Evolutionary conservation across 2,888 invertebrate species (phyloP), one percentile per base, ranked within the genome.

Genomic region (Choristoneura rosaceana): DNA sequence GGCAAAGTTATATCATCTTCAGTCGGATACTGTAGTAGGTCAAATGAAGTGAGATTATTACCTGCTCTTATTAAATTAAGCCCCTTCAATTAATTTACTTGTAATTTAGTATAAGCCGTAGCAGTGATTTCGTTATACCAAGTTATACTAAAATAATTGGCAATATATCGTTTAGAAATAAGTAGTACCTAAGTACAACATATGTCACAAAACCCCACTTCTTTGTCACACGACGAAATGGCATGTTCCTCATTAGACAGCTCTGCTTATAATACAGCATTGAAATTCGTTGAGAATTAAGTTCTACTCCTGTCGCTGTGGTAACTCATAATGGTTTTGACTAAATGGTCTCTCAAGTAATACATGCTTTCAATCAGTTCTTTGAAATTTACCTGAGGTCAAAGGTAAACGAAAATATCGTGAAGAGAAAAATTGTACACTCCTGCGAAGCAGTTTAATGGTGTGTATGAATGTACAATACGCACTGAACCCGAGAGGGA

Each of bases 1-100:
- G 41, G 55, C 34, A 17, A 25, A 17, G 58, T 69, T 38, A 58
- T 34, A 55, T 17, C 38, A 34, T 38, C 34, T 41, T 50, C 14
- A 45, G 34, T 45, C 62, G 47, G 55, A 63, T 55, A 55, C 62
- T 55, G 33, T 38, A 38, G 38, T 38, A 62, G 63, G 45, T 52
- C 12, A 38, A 43, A 62, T 43, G 45, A 25, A 61, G 15, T 8
- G n/a, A 52, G 5, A 52, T 47, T 25, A 10, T 25, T 45, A 33
- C 34, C 14, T 33, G 43, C 12, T 25, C 4, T 55, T 55, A 55
- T 55, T 25, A 12, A 55, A 55, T 55, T 52, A 52, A 15, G 15
- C 52, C 5, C 15, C 52, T 0, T 17, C 52, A 17, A 52, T 17
- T 15, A 5, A 52, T 47, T 14, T 47, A 47, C n/a, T 14, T 47